phyloP scores from a whole-genome alignment of 2,888 invertebrate species.

The Eledona agricola region DNA sequence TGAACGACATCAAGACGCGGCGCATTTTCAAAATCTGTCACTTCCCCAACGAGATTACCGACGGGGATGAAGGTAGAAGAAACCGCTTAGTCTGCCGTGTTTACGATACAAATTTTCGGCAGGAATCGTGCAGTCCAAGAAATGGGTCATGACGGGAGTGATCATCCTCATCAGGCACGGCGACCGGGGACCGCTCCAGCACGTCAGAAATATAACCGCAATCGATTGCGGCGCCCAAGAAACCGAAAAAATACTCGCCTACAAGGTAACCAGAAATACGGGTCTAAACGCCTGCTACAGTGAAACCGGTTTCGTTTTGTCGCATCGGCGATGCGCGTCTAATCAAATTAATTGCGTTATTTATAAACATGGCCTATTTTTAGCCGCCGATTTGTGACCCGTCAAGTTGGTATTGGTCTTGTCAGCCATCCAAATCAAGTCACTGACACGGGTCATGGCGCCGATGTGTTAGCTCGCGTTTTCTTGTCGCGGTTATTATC shows the following conservation, averaged over 20 bases:
- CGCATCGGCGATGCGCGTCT: too few species aligned
- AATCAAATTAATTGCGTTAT: constrained; percentile 17
- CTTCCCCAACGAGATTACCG: constrained; percentile 73
- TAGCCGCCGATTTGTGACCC: constrained; percentile 9
- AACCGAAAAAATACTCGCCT: constrained; percentile 55
- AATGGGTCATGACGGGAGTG: constrained; percentile 75
- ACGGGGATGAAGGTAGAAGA: constrained; percentile 78
- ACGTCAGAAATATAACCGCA: constrained; percentile 79
- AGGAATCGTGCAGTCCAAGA: constrained; percentile 62
- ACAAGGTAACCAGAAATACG: too few species aligned
- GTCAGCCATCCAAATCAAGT: too few species aligned
- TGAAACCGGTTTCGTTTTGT: too few species aligned
- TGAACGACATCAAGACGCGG: constrained; percentile 70
- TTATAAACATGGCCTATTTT: constrained; percentile 17
- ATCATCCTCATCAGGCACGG: constrained; percentile 86
- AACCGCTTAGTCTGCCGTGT: background rate
- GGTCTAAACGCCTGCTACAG: too few species aligned
- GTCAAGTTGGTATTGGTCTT: too few species aligned
- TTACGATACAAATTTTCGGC: too few species aligned
- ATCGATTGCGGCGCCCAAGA: constrained; percentile 75
- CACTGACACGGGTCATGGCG: too few species aligned
- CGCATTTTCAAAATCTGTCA: constrained; percentile 77
- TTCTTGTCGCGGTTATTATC: too few species aligned
- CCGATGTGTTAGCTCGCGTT: too few species aligned
- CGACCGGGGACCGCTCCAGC: constrained; percentile 86